phyloP scores from a whole-genome alignment of 1,140 invertebrate genomes.

The Formica exsecta region DNA sequence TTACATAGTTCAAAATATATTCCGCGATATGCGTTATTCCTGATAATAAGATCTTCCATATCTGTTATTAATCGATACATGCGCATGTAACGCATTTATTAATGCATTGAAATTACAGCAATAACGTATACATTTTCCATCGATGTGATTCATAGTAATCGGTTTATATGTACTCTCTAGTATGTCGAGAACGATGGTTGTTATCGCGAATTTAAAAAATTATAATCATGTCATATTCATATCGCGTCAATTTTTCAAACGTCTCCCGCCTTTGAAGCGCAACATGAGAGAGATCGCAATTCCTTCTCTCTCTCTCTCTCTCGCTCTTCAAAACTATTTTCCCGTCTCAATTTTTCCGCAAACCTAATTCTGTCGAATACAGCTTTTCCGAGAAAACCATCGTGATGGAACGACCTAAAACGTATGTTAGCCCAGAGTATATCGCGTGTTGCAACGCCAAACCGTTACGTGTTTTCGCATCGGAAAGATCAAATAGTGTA shows the following conservation, averaged over 20 bases:
- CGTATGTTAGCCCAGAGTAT: constrained; percentile 31
- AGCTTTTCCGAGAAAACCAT: constrained; percentile 36
- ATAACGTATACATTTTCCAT: constrained; percentile 51
- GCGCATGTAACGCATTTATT: constrained; percentile 34
- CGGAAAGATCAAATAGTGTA: constrained; percentile 55
- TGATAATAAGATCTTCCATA: constrained; percentile 51
- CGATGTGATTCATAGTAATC: constrained; percentile 51
- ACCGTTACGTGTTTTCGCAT: constrained; percentile 54
- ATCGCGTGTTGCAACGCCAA: constrained; percentile 41
- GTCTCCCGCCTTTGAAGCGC: background rate
- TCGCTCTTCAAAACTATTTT: constrained; percentile 30
- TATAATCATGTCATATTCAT: background rate
- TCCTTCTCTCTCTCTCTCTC: background rate
- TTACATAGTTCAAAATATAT: constrained; percentile 38
- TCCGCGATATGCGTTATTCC: constrained; percentile 35
- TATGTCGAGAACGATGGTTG: background rate
- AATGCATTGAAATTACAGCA: constrained; percentile 46
- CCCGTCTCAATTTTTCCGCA: constrained; percentile 47
- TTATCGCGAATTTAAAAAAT: constrained; percentile 18
- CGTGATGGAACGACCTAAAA: constrained; percentile 52
- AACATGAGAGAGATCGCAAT: background rate
- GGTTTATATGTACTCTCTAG: background rate
- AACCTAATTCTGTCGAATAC: constrained; percentile 54
- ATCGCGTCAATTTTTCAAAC: background rate
- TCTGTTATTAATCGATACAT: constrained; percentile 38